Base-by-base conservation (phyloP, 1,140 invertebrate species). In the Leptopilina clavipes region DNA sequence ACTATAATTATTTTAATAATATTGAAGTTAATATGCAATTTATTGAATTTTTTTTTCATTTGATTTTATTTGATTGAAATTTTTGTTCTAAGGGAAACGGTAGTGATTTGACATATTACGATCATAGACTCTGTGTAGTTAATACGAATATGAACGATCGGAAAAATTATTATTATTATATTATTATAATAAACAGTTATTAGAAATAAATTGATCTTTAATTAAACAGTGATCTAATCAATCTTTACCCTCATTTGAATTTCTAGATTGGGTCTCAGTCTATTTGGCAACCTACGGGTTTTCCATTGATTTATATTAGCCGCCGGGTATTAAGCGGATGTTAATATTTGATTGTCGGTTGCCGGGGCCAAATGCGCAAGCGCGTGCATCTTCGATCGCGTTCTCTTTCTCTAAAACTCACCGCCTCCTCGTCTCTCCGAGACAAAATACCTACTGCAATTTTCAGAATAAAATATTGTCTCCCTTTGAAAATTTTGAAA, bases 271-370 rank as follows among this genome's bases (percentile, higher is more conserved):
- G n/a, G 54, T 22, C 19, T 65, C 59, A 65, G 59, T 31, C 59
- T 65, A 31, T 31, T 65, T 65, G 59, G 59, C 22, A 65, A 65
- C 59, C 48, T n/a, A 17, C 48, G 14, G n/a, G 59, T 65, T 65
- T 65, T 31, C 22, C 59, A 65, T 65, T 31, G 59, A 65, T 65
- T 65, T 65, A 65, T 65, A 65, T 65, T 65, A 31, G 59, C 59
- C 59, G 59, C 59, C 59, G 59, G 54, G 80, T 75, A 79, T 83
- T 81, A 79, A 82, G 79, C 81, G 70, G 79, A 74, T 78, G 77
- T 82, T 79, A 82, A 82, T 82, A 83, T 82, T 83, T 81, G 77
- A 83, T 83, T 80, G 77, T 76, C 73, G 76, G 82, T 83, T 83
- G 82, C 82, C 71, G 79, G 79, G 81, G 78, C 65, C 71, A 73